Base-by-base conservation (phyloP, 2,888 invertebrate genomes). In the Chouioia cunea region DNA sequence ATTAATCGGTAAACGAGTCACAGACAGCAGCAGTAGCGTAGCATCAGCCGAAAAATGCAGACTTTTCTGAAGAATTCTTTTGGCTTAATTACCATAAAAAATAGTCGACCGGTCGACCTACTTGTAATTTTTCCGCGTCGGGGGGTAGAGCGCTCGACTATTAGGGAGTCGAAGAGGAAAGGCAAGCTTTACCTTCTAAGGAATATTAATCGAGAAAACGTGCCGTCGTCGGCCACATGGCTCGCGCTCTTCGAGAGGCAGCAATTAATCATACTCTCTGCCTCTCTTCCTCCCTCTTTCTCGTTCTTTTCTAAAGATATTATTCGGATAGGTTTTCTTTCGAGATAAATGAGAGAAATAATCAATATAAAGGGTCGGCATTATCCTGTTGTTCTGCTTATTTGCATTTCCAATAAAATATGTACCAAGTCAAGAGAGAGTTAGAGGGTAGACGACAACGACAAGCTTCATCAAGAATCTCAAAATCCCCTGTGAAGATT, bases 161-260 rank as follows among this genome's bases (percentile, higher is more conserved):
- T 64, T 70, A 64, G 18, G 48, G 16, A 22, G 4, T n/a, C 54
- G 56, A 63, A 23, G 48, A 52, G 48, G 36, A 36, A 48, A 46
- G 20, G 2, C 50, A 14, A 14, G 20, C 44, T 58, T 44, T 48
- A n/a, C 23, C 47, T 66, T 18, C 54, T 59, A 65, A 67, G 58
- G 63, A 67, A 71, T 71, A 71, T 71, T 67, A 67, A 67, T 71
- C 64, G 67, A 60, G 67, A 23, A 68, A 67, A 68, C 64, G 71
- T 71, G 59, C 54, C 62, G 53, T 56, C 52, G 44, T 23, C 12
- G 59, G 65, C 65, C 60, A 70, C 70, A 65, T 65, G 59, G 65
- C 60, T 63, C 48, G 15, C 57, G 22, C 22, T 18, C 44, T 43
- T 58, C 14, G n/a, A 50, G 52, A 54, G 53, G n/a, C 64, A 15